phyloP scores from a whole-genome alignment of 1,140 invertebrate species.

The Chlorops oryzae region DNA sequence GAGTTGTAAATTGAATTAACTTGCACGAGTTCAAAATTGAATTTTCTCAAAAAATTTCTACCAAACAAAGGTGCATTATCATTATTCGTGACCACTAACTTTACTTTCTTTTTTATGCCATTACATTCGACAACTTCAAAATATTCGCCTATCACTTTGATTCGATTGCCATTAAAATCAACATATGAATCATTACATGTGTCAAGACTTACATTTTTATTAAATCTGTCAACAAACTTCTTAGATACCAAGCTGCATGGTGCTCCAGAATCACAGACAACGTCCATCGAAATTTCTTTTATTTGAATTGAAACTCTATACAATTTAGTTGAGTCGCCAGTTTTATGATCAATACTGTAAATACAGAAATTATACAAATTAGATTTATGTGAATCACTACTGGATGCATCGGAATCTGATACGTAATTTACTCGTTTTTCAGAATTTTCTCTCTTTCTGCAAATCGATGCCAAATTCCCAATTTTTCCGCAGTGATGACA shows the following conservation, averaged over 20 bases:
- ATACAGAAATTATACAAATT: conserved; percentile 7
- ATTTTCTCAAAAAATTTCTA: conserved; percentile 8
- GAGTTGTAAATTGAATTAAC: conserved; percentile 13
- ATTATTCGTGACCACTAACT: conserved; percentile 5
- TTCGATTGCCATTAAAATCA: conserved; percentile 10
- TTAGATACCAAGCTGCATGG: conserved; percentile 12
- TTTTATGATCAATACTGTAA: conserved; percentile 4
- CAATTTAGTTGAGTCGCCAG: conserved; percentile 1
- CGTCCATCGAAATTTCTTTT: conserved; percentile 3
- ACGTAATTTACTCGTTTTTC: conserved; percentile 12
- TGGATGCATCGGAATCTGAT: conserved; percentile 2
- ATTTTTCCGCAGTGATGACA: conserved; percentile 8
- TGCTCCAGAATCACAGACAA: conserved; percentile 4
- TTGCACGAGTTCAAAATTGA: conserved; percentile 13
- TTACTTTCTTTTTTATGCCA: conserved; percentile 4
- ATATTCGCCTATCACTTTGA: conserved; percentile 12
- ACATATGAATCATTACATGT: conserved; percentile 6
- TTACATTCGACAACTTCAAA: conserved; percentile 4
- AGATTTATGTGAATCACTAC: conserved; percentile 4
- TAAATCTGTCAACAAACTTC: conserved; percentile 4
- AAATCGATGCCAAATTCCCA: conserved; percentile 7
- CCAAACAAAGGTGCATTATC: conserved; percentile 7
- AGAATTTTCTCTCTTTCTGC: neutral
- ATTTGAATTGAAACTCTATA: conserved; percentile 4
- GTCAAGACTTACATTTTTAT: conserved; percentile 6